Base-by-base conservation (phyloP, 2,113 vertebrate genomes). In the Podiceps cristatus region DNA sequence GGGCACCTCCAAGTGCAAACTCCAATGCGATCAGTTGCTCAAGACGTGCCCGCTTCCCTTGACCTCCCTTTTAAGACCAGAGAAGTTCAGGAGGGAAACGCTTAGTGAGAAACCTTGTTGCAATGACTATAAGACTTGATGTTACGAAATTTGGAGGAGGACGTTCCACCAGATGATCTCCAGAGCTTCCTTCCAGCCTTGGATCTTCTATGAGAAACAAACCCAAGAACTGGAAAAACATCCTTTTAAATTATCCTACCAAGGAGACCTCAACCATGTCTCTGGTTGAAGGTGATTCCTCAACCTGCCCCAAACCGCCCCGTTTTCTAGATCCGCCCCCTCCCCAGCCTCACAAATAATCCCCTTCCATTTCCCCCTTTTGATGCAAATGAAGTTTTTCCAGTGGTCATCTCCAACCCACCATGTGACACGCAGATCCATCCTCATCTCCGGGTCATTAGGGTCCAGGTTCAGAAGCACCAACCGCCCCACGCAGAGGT, bases 401-500 rank as follows among this genome's bases (percentile, higher is more conserved):
- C 44, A 50, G 42, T 44, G 1, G 1, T 50, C 44, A 18, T 33
- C 60, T 23, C 69, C 58, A 40, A 63, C 8, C 28, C 24, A 24
- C 3, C 44, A 53, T 8, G 0, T 8, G 69, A 23, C 10, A 22
- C 52, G 44, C 31, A 23, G 31, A 18, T 59, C 66, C 50, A 35
- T 35, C 50, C n/a, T 56, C 45, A 9, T 25, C n/a, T 80, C 50
- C 25, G n/a, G 67, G 37, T 37, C 5, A 1, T 50, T 64, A 56
- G 15, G 11, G 31, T 31, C 11, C 8, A 37, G 18, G 58, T 24
- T 49, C 29, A 64, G 47, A 40, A 42, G 20, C 42, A 58, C 42
- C 66, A 63, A 47, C 22, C 0, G 0, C 12, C 37, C 33, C 47
- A 37, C 0, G 1, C 37, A 88, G 55, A 53, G n/a, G 24, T 64